Evolutionary conservation across 2,797 vertebrate genomes (phyloP).

Genomic region (Tenualosa ilisha): DNA sequence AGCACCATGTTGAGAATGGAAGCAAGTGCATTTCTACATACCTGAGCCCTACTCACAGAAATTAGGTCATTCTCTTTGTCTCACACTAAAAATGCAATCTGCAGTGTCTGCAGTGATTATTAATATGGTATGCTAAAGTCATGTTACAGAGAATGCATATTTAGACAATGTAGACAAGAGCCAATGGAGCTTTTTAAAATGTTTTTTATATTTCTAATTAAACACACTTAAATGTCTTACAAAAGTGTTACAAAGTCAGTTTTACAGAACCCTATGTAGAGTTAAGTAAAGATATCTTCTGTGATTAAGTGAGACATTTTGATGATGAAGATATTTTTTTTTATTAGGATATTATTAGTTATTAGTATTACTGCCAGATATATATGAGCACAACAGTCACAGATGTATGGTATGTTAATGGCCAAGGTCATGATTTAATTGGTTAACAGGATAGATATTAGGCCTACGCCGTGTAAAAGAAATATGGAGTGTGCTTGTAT

Average conservation of each 20-base stretch:
- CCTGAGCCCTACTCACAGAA: neutral
- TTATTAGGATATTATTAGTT: neutral
- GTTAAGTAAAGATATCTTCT: too few relatives aligned
- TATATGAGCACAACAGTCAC: neutral
- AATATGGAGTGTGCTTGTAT: neutral
- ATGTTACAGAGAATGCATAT: neutral
- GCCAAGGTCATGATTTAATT: neutral
- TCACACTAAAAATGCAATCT: neutral
- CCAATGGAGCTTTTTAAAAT: neutral
- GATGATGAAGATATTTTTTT: neutral
- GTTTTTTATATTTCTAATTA: neutral
- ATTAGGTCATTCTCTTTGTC: neutral
- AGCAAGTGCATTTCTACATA: neutral
- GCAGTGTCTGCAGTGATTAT: neutral
- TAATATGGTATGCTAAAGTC: neutral
- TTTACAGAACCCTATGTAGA: too few relatives aligned
- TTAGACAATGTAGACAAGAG: neutral
- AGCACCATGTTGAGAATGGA: conserved; percentile 18
- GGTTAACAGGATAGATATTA: neutral
- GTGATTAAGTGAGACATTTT: too few relatives aligned
- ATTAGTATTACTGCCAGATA: neutral
- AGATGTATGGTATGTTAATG: neutral
- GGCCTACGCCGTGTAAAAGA: neutral
- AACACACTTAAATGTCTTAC: too few relatives aligned
- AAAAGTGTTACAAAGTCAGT: too few relatives aligned